Evolutionary conservation across 1,140 invertebrate species (phyloP), one percentile per base, ranked within the genome.

Genomic region (Drosophila saltans): DNA sequence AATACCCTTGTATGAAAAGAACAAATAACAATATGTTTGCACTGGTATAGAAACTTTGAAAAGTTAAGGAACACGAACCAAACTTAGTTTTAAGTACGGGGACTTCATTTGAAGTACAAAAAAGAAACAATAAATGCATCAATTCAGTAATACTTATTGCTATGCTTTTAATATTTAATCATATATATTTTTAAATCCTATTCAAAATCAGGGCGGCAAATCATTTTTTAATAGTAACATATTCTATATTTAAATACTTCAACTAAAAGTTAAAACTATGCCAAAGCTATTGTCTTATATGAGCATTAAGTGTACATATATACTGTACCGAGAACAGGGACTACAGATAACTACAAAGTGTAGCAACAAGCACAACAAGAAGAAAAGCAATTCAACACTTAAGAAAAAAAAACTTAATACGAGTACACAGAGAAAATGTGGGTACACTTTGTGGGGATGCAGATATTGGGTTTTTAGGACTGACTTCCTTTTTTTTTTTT

Each of bases 381-480:
- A 60, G 58, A 78, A 63, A 45, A 39, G 40, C n/a, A 36, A 43
- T 60, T 70, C 59, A 72, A 26, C 75, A 72, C 75, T 78, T 64
- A 52, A 72, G 59, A 59, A 67, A 65, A 63, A 55, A 16, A 63
- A 55, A 16, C 28, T 45, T 16, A 28, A 16, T 16, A 16, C 16
- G 0, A 16, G 16, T 21, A 36, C 16, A 9, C 26, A 48, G n/a
- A 39, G 43, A 78, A 78, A 57, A 82, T 88, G 72, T 88, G 72
- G 2, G 21, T 1, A 45, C 45, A 48, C 24, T 52, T 26, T 52
- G 2, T 21, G 21, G 24, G 24, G 45, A 52, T 52, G 45, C 21
- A 24, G 45, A 65, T 86, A 88, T 86, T 86, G 72, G 76, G 66
- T 77, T 83, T 84, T 70, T 77, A 64, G 58, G 64, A 62, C 75